Percentiles rank a stretch among this genome's conserved stretches.
Conservation (phyloP, 1,140 invertebrate species). For the Listronotus oregonensis region DNA sequence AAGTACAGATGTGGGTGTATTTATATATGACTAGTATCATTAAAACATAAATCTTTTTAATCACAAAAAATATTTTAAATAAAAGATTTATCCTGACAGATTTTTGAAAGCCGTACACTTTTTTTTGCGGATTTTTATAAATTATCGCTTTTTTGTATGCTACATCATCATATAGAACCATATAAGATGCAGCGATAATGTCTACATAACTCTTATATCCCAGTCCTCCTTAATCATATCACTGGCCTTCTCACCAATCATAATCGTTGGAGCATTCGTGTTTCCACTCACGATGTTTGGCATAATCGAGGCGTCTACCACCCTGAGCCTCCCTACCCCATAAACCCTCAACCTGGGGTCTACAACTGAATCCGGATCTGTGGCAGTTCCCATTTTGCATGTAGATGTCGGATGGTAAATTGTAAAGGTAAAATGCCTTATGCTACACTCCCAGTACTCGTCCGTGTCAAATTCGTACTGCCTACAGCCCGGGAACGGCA, state of each 20-base stretch:
- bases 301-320: constrained; percentile 70
- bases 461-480: constrained; percentile 73
- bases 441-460: constrained; percentile 84
- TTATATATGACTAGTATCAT: too few relatives aligned
- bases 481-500: constrained; percentile 81
- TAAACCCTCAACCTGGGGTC: constrained; percentile 67
- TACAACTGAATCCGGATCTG: constrained; percentile 78
- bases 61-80: too few relatives aligned
- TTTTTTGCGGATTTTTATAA: too few relatives aligned
- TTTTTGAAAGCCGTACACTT: too few relatives aligned
- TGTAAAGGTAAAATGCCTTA: constrained; percentile 81
- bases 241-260: constrained; percentile 70
- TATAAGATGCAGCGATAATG: too few relatives aligned
- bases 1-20: too few relatives aligned
- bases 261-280: constrained; percentile 68
- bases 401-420: constrained; percentile 87
- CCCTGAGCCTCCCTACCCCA: constrained; percentile 62
- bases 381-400: constrained; percentile 82
- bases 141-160: too few relatives aligned
- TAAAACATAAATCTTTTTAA: too few relatives aligned
- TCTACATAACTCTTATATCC: constrained; percentile 45
- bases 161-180: too few relatives aligned
- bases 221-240: constrained; percentile 70
- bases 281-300: constrained; percentile 68
- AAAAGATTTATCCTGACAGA: too few relatives aligned